Evolutionary conservation across 1,140 invertebrate genomes (phyloP), one percentile per base, ranked within the genome.

Genomic region (Eciton burchellii): DNA sequence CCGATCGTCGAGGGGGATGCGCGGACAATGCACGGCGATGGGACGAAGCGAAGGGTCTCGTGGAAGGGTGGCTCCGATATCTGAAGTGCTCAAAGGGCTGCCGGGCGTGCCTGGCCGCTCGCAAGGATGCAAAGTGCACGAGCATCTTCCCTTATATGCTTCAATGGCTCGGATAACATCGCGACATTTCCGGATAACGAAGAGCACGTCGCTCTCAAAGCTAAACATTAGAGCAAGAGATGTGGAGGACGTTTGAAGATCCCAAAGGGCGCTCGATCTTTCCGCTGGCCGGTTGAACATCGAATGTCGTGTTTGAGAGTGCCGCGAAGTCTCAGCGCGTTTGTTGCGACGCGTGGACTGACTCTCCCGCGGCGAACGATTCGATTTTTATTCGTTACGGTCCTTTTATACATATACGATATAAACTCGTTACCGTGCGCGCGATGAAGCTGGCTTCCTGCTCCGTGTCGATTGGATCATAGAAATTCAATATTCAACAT

Each of bases 151-250:
- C 68, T 81, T 45, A 60, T 45, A 60, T 70, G 84, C 68, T 85
- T 85, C 84, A 71, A 86, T 85, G 63, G 54, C 14, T 21, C 41
- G 82, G 43, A 81, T 73, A 81, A 81, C 77, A 26, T 81, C 56
- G 24, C 71, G 24, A 49, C 63, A 62, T 63, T 82, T 54, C 56
- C 56, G 79, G 83, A 43, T 86, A 86, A 85, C 84, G 85, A 86
- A 85, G 63, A 85, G 56, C 77, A 85, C 41, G 56, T 59, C 66
- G 29, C 57, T 57, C 29, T 54, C 49, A 76, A 85, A 85, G 63
- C 74, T 49, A 56, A 52, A 59, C 45, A 49, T 41, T 60, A 86
- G 56, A 35, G 21, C 70, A 12, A 21, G 21, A 29, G 19, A 45
- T 16, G 3, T 68, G 35, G 47, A n/a, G n/a, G n/a, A n/a, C 24